A percentile compares a stretch with the other conserved stretches of the same genome.
These are phyloP conservation scores for Zele albiditarsus DNA, from an alignment of 2,888 invertebrate species.

Conservation along the genomic window DNA sequence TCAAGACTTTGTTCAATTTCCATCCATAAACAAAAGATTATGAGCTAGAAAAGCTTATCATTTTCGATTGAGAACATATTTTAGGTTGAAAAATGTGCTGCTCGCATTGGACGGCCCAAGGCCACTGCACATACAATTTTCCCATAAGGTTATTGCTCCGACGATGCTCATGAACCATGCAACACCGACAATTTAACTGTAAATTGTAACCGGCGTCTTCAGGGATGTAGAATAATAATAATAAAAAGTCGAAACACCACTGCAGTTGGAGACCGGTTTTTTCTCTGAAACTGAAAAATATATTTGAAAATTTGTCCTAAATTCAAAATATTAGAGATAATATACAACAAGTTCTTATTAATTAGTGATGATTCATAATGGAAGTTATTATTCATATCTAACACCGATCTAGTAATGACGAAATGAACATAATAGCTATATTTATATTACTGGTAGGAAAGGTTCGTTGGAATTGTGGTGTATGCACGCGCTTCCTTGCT, in stretches of 20 bases:
- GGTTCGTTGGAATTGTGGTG: constrained; percentile 36
- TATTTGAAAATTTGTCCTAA: background rate
- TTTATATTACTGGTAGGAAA: background rate
- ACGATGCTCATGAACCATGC: constrained; percentile 19
- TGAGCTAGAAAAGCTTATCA: too few relatives aligned
- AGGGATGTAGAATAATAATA: constrained; percentile 10
- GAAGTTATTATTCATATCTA: background rate
- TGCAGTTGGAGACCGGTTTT: too few relatives aligned
- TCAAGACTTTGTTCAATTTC: too few relatives aligned
- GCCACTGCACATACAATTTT: background rate
- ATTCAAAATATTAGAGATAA: too few relatives aligned
- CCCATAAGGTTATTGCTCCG: constrained; percentile 33
- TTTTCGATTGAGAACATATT: constrained; percentile 1
- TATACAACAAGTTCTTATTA: too few relatives aligned
- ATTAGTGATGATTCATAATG: too few relatives aligned
- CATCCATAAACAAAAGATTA: too few relatives aligned
- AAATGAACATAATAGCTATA: background rate
- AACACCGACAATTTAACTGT: constrained; percentile 26
- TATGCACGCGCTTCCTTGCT: constrained; percentile 28
- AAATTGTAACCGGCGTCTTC: constrained; percentile 20
- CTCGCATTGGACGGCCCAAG: constrained; percentile 7
- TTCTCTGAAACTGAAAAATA: background rate
- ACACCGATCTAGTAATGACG: background rate
- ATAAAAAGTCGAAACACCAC: background rate
- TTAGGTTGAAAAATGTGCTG: background rate